Evolutionary conservation across 2,888 invertebrate genomes (phyloP).

Genomic region (Abrostola tripartita): DNA sequence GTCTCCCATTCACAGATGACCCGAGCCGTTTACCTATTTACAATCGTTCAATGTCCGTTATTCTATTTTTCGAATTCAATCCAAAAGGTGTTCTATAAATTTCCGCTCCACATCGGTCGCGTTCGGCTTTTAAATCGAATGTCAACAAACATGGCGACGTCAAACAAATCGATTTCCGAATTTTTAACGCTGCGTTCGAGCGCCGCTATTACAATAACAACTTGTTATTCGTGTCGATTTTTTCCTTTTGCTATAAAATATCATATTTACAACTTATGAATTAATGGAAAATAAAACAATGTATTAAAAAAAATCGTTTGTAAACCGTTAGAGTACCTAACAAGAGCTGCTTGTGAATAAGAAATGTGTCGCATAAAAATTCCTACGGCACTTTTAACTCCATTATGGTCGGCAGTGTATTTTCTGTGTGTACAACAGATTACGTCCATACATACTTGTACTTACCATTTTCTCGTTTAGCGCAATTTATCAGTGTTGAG

Average conservation of each 20-base stretch:
- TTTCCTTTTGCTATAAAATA: constrained; percentile 52
- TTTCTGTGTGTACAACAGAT: constrained; percentile 69
- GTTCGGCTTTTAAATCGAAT: constrained; percentile 71
- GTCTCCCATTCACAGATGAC: constrained; percentile 66
- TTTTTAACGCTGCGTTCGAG: constrained; percentile 69
- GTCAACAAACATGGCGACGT: constrained; percentile 80
- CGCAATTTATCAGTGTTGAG: constrained; percentile 82
- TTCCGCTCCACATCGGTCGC: constrained; percentile 68
- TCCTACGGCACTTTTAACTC: constrained; percentile 66
- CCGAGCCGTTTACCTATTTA: constrained; percentile 67
- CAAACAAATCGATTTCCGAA: constrained; percentile 78
- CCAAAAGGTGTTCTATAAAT: constrained; percentile 71
- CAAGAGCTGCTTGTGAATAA: constrained; percentile 60
- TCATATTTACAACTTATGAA: constrained; percentile 43
- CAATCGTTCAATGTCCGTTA: constrained; percentile 65
- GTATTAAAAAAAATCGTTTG: constrained; percentile 55
- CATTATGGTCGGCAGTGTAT: constrained; percentile 58
- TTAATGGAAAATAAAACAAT: constrained; percentile 51
- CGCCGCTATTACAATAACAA: constrained; percentile 58
- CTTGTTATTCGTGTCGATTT: constrained; percentile 52
- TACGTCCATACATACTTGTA: constrained; percentile 66
- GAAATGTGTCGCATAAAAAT: constrained; percentile 67
- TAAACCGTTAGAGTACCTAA: constrained; percentile 72
- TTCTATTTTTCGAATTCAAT: constrained; percentile 71
- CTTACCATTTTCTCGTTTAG: constrained; percentile 79